phyloP scores from a whole-genome alignment of 2,888 invertebrate genomes.

The Pterobdella sp. region DNA sequence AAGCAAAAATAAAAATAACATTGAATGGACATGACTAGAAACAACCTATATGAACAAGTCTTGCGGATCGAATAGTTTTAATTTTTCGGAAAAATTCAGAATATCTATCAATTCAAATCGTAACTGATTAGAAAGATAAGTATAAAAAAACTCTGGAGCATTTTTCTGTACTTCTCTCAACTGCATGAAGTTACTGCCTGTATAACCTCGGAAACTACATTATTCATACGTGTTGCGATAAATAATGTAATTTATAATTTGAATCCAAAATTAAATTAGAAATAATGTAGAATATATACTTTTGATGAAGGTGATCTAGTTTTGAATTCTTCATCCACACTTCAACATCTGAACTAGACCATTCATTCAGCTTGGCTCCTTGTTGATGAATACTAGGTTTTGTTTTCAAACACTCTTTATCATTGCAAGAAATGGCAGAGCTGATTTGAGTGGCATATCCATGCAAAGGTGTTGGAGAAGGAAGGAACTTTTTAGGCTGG shows the following conservation, averaged over 20 bases:
- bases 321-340: not conserved
- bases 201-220: not conserved
- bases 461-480: constrained; percentile 21
- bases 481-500: constrained; percentile 8
- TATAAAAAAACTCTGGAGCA: constrained; percentile 46
- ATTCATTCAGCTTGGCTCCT: too few species aligned
- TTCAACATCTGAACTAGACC: too few species aligned
- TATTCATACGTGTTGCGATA: not conserved
- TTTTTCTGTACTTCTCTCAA: constrained; percentile 41
- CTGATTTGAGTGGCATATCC: not conserved
- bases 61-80: constrained; percentile 30
- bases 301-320: not conserved
- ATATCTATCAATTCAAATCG: constrained; percentile 34
- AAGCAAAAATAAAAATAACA: too few species aligned
- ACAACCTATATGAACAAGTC: not conserved
- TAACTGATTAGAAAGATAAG: constrained; percentile 37
- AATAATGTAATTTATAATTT: not conserved
- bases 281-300: not conserved
- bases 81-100: constrained; percentile 35
- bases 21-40: too few species aligned
- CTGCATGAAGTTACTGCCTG: constrained; percentile 42
- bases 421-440: not conserved
- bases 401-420: not conserved
- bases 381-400: not conserved
- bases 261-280: not conserved